Evolutionary conservation across 1,140 invertebrate genomes (phyloP), one percentile per base, ranked within the genome.

Genomic region (Holcopasites calliopsidis): DNA sequence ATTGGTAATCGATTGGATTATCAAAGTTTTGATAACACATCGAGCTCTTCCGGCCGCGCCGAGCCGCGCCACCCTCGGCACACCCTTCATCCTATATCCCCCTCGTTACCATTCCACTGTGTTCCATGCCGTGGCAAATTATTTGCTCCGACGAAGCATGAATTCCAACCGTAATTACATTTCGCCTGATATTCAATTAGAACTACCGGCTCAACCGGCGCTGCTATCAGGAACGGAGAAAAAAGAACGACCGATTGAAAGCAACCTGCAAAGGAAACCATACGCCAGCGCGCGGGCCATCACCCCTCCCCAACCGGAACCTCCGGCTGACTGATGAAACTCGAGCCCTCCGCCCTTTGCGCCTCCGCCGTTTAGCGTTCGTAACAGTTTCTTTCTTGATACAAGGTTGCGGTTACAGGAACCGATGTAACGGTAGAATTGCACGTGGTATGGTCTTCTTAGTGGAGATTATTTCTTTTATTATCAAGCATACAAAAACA

Each of bases 101-200:
- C 80, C 84, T 87, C 87, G 86, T 90, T 90, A 87, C 88, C 88
- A 88, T 90, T 77, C 85, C 86, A 86, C 87, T 88, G 87, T 90
- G 87, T 87, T 89, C 83, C 86, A 84, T 84, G 87, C 86, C 85
- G 86, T 88, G 83, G 88, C 90, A 89, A 91, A 91, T 92, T 91
- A 92, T 92, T 91, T 91, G 90, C 90, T 91, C 87, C 89, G 86
- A 68, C 89, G 89, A 88, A 91, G 89, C 91, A 91, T 91, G 89
- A 91, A 91, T 92, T 91, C 88, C 88, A 89, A 89, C 87, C 88
- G 89, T 92, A 91, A 92, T 92, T 91, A 91, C 90, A 90, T 91
- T 91, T 89, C 82, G 89, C 87, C 86, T 89, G 90, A 91, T 92
- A 92, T 92, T 92, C 89, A 91, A 92, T 92, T 92, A 91, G 88